Evolutionary conservation across 2,797 vertebrate genomes (phyloP).

Genomic region (Gobionotothen gibberifrons): DNA sequence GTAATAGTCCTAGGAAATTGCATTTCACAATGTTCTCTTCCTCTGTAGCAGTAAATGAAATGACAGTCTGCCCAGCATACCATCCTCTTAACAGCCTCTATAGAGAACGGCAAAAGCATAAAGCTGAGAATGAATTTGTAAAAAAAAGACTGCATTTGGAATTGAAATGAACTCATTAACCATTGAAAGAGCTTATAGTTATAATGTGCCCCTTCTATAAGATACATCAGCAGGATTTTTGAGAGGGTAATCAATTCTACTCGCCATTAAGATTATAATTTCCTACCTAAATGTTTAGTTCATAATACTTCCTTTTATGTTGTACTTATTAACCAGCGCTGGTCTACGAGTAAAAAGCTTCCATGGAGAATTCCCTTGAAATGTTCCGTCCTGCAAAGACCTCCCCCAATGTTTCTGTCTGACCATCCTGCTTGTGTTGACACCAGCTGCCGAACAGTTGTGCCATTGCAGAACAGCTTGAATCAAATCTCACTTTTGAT

Average conservation of each 20-base stretch:
- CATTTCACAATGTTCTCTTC: conserved; percentile 27
- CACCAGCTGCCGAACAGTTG: conserved; percentile 38
- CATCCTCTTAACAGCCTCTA: conserved; percentile 7
- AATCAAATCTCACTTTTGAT: conserved; percentile 35
- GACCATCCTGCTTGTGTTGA: conserved; percentile 7
- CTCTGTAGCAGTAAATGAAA: conserved; percentile 31
- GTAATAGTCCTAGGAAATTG: conserved; percentile 27
- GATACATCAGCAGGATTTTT: conserved; percentile 6
- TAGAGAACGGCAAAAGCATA: conserved; percentile 1
- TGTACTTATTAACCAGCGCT: conserved; percentile 31
- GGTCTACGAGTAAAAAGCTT: neutral
- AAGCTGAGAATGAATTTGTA: neutral
- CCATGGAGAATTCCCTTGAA: conserved; percentile 26
- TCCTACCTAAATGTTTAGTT: conserved; percentile 11
- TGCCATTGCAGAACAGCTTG: conserved; percentile 49
- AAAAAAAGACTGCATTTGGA: neutral
- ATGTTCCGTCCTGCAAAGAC: conserved; percentile 23
- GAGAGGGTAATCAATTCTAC: neutral
- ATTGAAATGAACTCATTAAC: conserved; percentile 2
- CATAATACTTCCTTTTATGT: neutral
- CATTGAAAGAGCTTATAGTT: neutral
- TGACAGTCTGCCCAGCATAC: neutral
- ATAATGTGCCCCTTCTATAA: neutral
- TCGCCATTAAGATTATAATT: neutral
- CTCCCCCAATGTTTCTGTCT: neutral